Evolutionary conservation across 2,113 vertebrate species (phyloP).

Genomic region (Rhinolophus sinicus): DNA sequence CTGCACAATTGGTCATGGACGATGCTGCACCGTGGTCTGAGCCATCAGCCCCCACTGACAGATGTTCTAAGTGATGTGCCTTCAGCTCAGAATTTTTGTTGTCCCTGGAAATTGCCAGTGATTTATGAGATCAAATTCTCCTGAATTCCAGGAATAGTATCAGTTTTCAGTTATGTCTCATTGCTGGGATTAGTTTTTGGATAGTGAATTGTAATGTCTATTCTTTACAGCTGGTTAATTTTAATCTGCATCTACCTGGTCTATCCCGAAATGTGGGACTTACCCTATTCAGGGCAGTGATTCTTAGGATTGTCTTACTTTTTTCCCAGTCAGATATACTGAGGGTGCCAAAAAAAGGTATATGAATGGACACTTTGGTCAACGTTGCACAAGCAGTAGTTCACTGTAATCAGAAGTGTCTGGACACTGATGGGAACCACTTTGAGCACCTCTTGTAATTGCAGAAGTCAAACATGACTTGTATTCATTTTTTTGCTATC

Average conservation of each 20-base stretch:
- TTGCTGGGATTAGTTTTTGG: neutral
- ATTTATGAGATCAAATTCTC: constrained; percentile 10
- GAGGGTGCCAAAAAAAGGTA: too few relatives aligned
- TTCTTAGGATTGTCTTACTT: neutral
- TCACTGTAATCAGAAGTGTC: too few relatives aligned
- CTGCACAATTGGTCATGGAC: neutral
- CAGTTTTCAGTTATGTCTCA: constrained; percentile 17
- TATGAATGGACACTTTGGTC: too few relatives aligned
- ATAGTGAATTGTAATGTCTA: neutral
- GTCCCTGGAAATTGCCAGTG: constrained; percentile 21
- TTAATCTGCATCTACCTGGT: neutral
- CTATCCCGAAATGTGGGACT: neutral
- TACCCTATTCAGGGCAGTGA: neutral
- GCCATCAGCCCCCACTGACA: neutral
- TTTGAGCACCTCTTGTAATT: too few relatives aligned
- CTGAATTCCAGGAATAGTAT: constrained; percentile 32
- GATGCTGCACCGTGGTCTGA: fast-evolving
- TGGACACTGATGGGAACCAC: too few relatives aligned
- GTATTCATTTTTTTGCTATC: too few relatives aligned
- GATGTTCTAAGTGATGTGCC: neutral
- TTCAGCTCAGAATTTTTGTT: neutral
- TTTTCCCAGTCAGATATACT: neutral
- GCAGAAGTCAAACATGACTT: too few relatives aligned
- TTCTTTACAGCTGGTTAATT: neutral
- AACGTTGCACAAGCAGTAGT: too few relatives aligned